These are phyloP conservation scores for Dryoscopus gambensis DNA, from an alignment of 2,113 vertebrate genomes.

Conservation along the genomic window DNA sequence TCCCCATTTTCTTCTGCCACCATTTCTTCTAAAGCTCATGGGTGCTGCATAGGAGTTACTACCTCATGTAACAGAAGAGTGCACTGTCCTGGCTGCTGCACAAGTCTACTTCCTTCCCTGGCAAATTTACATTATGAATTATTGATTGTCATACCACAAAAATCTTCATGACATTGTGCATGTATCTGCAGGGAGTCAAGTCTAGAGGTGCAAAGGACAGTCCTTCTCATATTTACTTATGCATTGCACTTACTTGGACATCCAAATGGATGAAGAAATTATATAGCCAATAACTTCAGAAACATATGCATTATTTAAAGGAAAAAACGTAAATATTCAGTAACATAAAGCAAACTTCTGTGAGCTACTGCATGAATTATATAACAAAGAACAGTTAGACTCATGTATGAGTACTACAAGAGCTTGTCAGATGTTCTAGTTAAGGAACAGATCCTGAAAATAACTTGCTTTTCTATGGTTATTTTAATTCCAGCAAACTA, in stretches of 20 bases:
- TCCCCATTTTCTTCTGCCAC: background rate
- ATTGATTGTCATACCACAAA: background rate
- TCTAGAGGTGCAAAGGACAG: background rate
- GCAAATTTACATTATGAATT: background rate
- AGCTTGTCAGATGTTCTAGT: background rate
- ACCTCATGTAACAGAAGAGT: background rate
- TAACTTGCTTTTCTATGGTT: background rate
- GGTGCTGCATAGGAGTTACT: background rate
- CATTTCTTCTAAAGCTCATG: background rate
- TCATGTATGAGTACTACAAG: background rate
- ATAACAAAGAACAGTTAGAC: background rate
- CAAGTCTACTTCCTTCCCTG: background rate
- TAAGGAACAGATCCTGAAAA: background rate
- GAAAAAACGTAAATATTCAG: background rate
- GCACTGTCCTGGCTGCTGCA: background rate
- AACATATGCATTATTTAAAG: background rate
- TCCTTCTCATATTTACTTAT: background rate
- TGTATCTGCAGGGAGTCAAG: background rate
- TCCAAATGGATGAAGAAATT: background rate
- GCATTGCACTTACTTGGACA: background rate
- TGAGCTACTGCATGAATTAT: background rate
- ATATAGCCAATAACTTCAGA: background rate
- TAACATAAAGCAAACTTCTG: background rate
- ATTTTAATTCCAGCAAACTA: background rate
- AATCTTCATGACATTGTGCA: background rate